Percentiles rank a stretch among this genome's conserved stretches.
These are phyloP conservation scores for Rhinolophus ferrumequinum DNA, from an alignment of 2,113 vertebrate genomes.

Conservation along the genomic window DNA sequence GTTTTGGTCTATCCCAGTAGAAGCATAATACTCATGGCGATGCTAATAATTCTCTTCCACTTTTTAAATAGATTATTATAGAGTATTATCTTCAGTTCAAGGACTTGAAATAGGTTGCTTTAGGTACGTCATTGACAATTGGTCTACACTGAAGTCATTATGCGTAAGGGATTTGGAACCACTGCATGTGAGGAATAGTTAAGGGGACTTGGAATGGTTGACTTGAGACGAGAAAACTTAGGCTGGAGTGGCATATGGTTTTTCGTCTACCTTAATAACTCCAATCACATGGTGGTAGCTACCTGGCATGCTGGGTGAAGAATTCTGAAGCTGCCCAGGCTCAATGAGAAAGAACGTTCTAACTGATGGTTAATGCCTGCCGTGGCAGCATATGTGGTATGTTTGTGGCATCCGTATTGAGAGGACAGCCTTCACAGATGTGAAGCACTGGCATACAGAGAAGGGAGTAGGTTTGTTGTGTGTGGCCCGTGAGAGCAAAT, in stretches of 20 bases:
- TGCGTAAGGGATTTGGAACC: neutral
- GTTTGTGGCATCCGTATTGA: neutral
- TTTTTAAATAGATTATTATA: neutral
- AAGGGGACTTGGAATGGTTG: neutral
- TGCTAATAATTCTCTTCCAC: neutral
- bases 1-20: neutral
- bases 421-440: neutral
- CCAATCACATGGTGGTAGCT: neutral
- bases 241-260: neutral
- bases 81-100: neutral
- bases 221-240: neutral
- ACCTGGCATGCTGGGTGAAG: conserved; percentile 14
- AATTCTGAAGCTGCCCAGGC: neutral
- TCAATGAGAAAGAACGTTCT: neutral
- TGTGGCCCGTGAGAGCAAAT: neutral
- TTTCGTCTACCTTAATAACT: neutral
- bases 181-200: neutral
- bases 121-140: neutral
- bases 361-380: neutral
- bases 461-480: neutral
- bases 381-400: neutral
- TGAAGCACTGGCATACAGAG: neutral
- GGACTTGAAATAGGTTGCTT: neutral
- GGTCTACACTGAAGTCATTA: neutral
- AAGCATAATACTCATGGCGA: neutral